A percentile compares a stretch with the other conserved stretches of the same genome.
phyloP scores from a whole-genome alignment of 2,113 vertebrate genomes.

The Carlito syrichta region DNA sequence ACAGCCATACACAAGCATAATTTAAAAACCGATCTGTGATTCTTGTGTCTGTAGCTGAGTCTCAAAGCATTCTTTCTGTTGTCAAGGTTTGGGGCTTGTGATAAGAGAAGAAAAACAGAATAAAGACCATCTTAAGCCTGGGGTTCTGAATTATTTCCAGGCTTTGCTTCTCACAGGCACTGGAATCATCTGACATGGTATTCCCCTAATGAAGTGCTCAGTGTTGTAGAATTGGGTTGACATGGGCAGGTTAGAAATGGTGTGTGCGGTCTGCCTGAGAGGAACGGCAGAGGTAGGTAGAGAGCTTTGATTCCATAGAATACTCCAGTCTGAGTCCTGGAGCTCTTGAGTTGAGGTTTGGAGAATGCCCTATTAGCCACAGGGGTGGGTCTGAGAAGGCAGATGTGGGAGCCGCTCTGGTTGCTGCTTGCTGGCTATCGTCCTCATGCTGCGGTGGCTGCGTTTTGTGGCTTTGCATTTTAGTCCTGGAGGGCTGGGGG shows the following conservation, averaged over 20 bases:
- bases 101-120: conserved; percentile 64
- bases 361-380: not conserved
- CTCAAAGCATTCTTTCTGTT: conserved; percentile 41
- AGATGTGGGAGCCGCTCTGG: not conserved
- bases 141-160: conserved; percentile 52
- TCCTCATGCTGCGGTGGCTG: not conserved
- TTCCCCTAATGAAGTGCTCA: not conserved
- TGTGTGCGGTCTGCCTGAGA: not conserved
- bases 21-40: conserved; percentile 44
- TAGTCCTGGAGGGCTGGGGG: not conserved
- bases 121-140: conserved; percentile 57
- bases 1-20: not conserved
- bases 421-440: not conserved
- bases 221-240: not conserved
- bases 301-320: not conserved
- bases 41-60: conserved; percentile 54
- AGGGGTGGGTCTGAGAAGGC: not conserved
- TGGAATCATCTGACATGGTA: not conserved
- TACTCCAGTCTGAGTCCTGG: not conserved
- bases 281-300: not conserved
- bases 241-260: not conserved
- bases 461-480: not conserved
- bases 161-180: not conserved
- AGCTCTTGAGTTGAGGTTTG: not conserved
- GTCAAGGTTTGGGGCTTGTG: conserved; percentile 57